phyloP scores from a whole-genome alignment of 2,888 invertebrate genomes.

The Sipha maydis region DNA sequence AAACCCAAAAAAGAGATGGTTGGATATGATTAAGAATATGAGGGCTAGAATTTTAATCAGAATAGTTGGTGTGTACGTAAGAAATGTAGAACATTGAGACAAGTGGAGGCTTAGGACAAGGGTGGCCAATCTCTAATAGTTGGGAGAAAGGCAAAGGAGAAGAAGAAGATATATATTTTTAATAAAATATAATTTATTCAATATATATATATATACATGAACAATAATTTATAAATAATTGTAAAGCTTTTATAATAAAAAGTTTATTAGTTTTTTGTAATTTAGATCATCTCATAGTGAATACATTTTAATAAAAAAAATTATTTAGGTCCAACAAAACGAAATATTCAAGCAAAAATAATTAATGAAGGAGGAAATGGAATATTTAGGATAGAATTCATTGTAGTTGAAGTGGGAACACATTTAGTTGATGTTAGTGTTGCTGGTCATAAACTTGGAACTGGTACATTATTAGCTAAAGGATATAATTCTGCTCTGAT shows the following conservation, averaged over 20 bases:
- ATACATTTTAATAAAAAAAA: background rate
- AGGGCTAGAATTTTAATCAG: too few relatives aligned
- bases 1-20: too few relatives aligned
- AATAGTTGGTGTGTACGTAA: too few relatives aligned
- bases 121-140: too few relatives aligned
- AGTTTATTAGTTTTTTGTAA: background rate
- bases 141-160: too few relatives aligned
- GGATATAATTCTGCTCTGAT: conserved; percentile 95
- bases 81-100: too few relatives aligned
- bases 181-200: background rate
- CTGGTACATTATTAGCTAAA: conserved; percentile 91
- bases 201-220: background rate
- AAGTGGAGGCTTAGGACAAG: too few relatives aligned
- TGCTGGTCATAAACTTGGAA: conserved; percentile 88
- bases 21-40: too few relatives aligned
- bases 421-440: conserved; percentile 92
- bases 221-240: background rate
- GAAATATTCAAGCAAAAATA: conserved; percentile 83
- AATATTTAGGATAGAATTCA: conserved; percentile 90
- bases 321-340: conserved; percentile 79
- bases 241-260: background rate
- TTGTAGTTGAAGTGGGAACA: conserved; percentile 92
- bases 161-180: background rate
- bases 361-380: conserved; percentile 82
- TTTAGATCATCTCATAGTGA: background rate